phyloP scores from a whole-genome alignment of 2,113 vertebrate species.

The Periophthalmodon schlosseri region DNA sequence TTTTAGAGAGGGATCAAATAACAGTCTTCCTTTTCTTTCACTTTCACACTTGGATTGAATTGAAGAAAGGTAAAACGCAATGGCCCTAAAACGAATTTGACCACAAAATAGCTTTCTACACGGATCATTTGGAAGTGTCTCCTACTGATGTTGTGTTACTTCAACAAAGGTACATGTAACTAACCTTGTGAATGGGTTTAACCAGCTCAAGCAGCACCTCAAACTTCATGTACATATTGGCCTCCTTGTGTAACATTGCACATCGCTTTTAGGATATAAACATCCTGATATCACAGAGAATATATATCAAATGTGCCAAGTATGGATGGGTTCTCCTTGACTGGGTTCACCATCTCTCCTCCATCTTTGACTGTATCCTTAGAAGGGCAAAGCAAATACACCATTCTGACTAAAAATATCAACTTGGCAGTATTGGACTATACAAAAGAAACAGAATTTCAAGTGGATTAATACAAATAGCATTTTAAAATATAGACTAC shows the following conservation, averaged over 20 bases:
- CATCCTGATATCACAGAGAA: neutral
- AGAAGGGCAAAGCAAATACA: neutral
- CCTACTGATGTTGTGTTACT: too few relatives aligned
- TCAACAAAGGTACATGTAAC: too few relatives aligned
- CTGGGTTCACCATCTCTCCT: neutral
- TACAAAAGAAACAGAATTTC: neutral
- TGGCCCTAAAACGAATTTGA: neutral
- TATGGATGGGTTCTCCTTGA: neutral
- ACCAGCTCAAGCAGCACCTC: too few relatives aligned
- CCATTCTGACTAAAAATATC: neutral
- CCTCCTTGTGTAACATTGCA: neutral
- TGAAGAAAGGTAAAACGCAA: neutral
- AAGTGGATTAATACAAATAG: too few relatives aligned
- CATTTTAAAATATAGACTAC: neutral
- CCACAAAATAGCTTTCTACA: too few relatives aligned
- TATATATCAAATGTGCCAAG: neutral
- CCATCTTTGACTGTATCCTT: neutral
- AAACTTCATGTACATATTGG: neutral
- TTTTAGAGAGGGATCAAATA: neutral
- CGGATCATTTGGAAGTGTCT: too few relatives aligned
- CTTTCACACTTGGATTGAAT: neutral
- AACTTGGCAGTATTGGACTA: neutral
- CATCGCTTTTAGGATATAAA: neutral
- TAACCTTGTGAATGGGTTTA: too few relatives aligned
- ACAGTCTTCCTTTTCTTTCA: neutral